Conservation (phyloP, 2,797 vertebrate genomes). For the Pipistrellus pygmaeus region DNA sequence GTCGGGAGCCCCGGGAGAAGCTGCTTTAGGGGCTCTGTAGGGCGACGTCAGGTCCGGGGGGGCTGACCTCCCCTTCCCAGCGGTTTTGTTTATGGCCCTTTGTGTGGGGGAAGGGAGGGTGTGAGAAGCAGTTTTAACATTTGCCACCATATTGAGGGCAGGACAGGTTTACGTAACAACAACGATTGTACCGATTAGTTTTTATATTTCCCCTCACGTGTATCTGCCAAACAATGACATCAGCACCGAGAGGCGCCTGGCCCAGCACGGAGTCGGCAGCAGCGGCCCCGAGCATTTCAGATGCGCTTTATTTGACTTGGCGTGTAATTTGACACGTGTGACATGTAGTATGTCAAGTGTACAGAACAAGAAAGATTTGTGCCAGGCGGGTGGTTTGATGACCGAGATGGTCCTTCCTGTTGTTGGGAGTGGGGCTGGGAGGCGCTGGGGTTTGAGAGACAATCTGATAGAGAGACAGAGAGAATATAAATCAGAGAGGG, state of each 20-base stretch:
- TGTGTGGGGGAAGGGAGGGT: too few relatives aligned
- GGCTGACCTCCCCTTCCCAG: fast-evolving
- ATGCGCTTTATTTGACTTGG: fast-evolving
- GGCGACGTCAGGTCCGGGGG: neutral
- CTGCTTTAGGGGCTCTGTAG: fast-evolving
- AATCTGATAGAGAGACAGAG: neutral
- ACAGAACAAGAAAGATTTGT: too few relatives aligned
- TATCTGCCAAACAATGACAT: fast-evolving
- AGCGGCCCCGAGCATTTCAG: fast-evolving
- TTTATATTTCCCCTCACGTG: fast-evolving
- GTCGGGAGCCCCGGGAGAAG: neutral
- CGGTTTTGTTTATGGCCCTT: neutral
- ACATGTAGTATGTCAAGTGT: fast-evolving
- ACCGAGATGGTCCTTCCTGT: neutral
- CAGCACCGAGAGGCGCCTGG: fast-evolving
- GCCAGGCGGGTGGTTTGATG: neutral
- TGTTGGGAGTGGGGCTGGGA: fast-evolving
- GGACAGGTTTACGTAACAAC: neutral
- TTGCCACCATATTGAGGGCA: fast-evolving
- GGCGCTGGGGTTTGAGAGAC: neutral
- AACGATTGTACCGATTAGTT: neutral
- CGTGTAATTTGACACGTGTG: neutral
- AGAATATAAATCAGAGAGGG: too few relatives aligned
- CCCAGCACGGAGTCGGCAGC: fast-evolving
- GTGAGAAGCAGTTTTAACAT: neutral